Evolutionary conservation across 2,888 invertebrate genomes (phyloP), one percentile per base, ranked within the genome.

Genomic region (Nemoura dubitans): DNA sequence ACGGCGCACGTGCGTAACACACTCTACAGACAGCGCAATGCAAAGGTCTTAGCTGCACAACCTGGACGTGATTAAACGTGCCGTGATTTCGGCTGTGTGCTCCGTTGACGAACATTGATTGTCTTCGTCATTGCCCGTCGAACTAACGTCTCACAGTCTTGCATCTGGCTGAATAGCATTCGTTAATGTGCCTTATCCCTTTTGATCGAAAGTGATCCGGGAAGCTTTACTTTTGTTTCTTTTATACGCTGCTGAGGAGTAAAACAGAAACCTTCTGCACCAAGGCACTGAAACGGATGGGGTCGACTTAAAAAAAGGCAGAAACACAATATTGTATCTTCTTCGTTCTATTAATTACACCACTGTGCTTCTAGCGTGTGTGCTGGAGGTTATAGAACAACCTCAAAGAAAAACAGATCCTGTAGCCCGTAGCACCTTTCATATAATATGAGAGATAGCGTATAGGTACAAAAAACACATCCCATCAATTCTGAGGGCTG

Each of bases 401-500:
- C 36, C 36, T 36, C 5, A 36, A 36, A 36, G 36, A 36, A 36
- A 36, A 36, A 36, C 36, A 36, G 3, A 59, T 59, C 59, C 59
- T 59, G 2, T 59, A 16, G 16, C 59, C 21, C 59, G 59, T 59
- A 59, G 59, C 59, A 59, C 59, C 59, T 59, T 59, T 59, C 14
- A 10, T 59, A 10, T 59, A 59, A 59, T 59, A 59, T 21, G 59
- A 59, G 59, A 59, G 59, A 59, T 59, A 21, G 59, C 59, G 59
- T 59, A n/a, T n/a, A n/a, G n/a, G n/a, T n/a, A 59, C 59, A 59
- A 59, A 59, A 59, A 59, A 59, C 59, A 59, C 59, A 59, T 59
- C 59, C 59, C 59, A 59, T 59, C 59, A 59, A 59, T 59, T 59
- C 59, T 59, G 14, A 59, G 59, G 59, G 59, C 59, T 59, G 21